Evolutionary conservation across 2,888 invertebrate genomes (phyloP).

Genomic region (Caenorhabditis sp.): DNA sequence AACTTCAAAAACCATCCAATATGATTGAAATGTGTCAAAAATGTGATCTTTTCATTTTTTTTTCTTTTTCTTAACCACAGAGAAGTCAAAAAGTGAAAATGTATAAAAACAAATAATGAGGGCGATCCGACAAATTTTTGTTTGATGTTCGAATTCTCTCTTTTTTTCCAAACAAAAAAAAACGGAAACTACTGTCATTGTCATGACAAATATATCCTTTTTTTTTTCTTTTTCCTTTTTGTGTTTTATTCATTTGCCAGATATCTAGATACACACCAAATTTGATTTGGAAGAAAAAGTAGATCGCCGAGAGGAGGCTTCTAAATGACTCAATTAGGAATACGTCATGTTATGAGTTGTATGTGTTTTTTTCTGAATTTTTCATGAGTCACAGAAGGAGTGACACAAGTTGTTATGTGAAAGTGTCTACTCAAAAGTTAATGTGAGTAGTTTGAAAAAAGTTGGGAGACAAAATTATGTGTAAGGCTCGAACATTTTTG

Average conservation of each 20-base stretch:
- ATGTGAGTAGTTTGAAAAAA: too few species aligned
- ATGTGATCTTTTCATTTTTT: background rate
- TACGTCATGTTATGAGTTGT: background rate
- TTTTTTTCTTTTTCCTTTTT: background rate
- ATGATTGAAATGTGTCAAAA: too few species aligned
- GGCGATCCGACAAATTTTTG: background rate
- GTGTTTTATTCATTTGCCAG: background rate
- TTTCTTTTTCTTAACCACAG: background rate
- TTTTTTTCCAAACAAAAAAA: background rate
- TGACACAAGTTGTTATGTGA: too few species aligned
- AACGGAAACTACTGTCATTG: background rate
- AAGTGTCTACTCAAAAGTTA: too few species aligned
- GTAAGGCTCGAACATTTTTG: too few species aligned
- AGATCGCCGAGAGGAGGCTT: background rate
- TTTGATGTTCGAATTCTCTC: background rate
- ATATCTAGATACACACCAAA: background rate
- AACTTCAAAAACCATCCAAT: too few species aligned
- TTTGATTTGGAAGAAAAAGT: background rate
- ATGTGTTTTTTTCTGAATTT: background rate
- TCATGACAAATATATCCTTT: background rate
- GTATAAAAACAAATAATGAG: background rate
- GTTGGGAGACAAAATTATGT: too few species aligned
- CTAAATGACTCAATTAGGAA: background rate
- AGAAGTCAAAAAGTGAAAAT: background rate
- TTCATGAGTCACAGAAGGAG: too few species aligned